Evolutionary conservation across 2,113 vertebrate species (phyloP), one percentile per base, ranked within the genome.

Genomic region (Proteles cristata): DNA sequence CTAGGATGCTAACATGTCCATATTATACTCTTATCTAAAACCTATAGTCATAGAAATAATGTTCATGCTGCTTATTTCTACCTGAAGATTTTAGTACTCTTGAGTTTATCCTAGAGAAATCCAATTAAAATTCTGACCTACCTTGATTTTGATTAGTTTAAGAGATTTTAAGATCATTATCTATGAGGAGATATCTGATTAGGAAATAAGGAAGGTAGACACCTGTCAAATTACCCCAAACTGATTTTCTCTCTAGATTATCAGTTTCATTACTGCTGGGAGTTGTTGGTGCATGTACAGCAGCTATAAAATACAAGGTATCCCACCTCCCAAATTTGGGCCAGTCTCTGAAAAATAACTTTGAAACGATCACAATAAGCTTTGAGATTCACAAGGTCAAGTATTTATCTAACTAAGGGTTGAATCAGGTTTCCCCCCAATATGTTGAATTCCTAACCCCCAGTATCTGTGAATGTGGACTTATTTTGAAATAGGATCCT

Each of bases 111-210:
- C n/a, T 74, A 79, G 48, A 45, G 73, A 81, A 86, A 82, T 61
- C 33, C 61, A 48, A 86, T 86, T 93, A 93, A 79, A 93, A 87
- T 74, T 87, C 87, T 87, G 39, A 90, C 58, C 39, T 63, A 16
- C 26, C 28, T 65, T 97, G 53, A 80, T 43, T 68, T 87, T n/a
- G 21, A 76, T 68, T 93, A 58, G 48, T 50, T 87, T 63, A 48
- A 76, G 39, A 53, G 74, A 80, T 45, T 80, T 82, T 58, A 69
- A 95, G 28, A 79, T 66, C 79, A n/a, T 86, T 39, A 61, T 53
- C 23, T 81, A 81, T n/a, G 5, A 89, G 50, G 39, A 45, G 58
- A 7, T 74, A 58, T 86, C 45, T 76, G 21, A 68, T 90, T 81
- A 86, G 45, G 50, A 97, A 90, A 87, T 93, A 66, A 90, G 81